Evolutionary conservation across 1,140 invertebrate genomes (phyloP), one percentile per base, ranked within the genome.

Genomic region (Anastatus disparis): DNA sequence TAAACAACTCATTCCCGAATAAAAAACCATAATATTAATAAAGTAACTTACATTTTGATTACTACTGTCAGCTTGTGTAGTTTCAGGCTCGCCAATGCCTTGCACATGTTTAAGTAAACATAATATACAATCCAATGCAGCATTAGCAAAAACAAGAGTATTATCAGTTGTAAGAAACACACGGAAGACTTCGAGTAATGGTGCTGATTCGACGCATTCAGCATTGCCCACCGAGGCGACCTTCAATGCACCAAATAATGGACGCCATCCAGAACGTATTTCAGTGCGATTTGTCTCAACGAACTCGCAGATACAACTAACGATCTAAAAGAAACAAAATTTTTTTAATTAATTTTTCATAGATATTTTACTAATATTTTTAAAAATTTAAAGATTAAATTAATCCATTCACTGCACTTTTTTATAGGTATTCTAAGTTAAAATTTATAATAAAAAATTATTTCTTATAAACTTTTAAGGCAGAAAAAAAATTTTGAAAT

Each of bases 251-350:
- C 94, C 94, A 80, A 98, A 98, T 2, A 97, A 84, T 1, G 96
- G 95, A 52, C 95, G 85, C 96, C 96, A 98, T 0, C 95, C 96
- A 0, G 95, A 97, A 75, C 93, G 89, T 17, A 97, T 97, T 86
- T 98, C 95, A 17, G 92, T 92, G 77, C 93, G 89, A 80, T 95
- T 96, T 0, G 94, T 94, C 86, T 98, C 96, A 0, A 98, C 96
- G 80, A 97, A 95, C 85, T 97, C 95, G 84, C 95, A 97, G 24
- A 97, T 93, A 74, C 95, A 97, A 68, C 94, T 95, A 42, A 97
- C 94, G 78, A 98, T 96, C 92, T 97, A 90, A 63, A 75, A 65
- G 59, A 48, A 69, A 24, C 12, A 62, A 29, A n/a, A n/a, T n/a
- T n/a, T n/a, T n/a, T n/a, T n/a, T n/a, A n/a, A n/a, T n/a, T n/a